phyloP scores from a whole-genome alignment of 2,888 invertebrate species.

The Caenorhabditis japonica region DNA sequence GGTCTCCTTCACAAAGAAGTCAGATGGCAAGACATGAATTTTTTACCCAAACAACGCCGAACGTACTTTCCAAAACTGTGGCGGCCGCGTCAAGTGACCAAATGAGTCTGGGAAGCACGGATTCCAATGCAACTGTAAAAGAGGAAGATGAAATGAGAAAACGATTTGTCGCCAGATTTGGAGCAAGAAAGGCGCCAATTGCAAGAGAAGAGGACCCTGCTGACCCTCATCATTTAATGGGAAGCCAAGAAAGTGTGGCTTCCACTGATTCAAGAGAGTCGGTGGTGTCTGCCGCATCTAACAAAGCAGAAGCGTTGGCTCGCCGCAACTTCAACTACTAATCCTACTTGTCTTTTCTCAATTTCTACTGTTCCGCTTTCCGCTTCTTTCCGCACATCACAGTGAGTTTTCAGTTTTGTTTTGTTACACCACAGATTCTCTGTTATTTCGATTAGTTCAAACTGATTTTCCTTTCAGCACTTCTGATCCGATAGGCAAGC shows the following conservation, averaged over 20 bases:
- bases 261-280: slow-evolving; percentile 68
- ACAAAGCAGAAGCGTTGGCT: slow-evolving; percentile 68
- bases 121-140: slow-evolving; percentile 33
- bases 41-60: slow-evolving; percentile 48
- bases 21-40: slow-evolving; percentile 39
- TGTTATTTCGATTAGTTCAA: neutral
- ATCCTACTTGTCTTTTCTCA: slow-evolving; percentile 37
- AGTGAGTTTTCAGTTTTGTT: slow-evolving; percentile 33
- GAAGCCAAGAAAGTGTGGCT: slow-evolving; percentile 58
- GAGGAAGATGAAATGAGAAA: slow-evolving; percentile 64
- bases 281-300: slow-evolving; percentile 69
- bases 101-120: slow-evolving; percentile 31
- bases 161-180: slow-evolving; percentile 63
- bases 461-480: slow-evolving; percentile 52
- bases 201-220: slow-evolving; percentile 64
- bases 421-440: too few relatives aligned
- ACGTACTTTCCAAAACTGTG: slow-evolving; percentile 42
- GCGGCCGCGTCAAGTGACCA: slow-evolving; percentile 41
- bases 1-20: slow-evolving; percentile 26
- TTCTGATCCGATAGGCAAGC: slow-evolving; percentile 58
- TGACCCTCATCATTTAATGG: slow-evolving; percentile 58
- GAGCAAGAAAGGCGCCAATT: slow-evolving; percentile 64
- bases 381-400: slow-evolving; percentile 45
- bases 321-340: slow-evolving; percentile 74
- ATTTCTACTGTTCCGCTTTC: slow-evolving; percentile 35